These are phyloP conservation scores for Drosophila antonietae DNA, from an alignment of 2,888 invertebrate species.

Conservation along the genomic window DNA sequence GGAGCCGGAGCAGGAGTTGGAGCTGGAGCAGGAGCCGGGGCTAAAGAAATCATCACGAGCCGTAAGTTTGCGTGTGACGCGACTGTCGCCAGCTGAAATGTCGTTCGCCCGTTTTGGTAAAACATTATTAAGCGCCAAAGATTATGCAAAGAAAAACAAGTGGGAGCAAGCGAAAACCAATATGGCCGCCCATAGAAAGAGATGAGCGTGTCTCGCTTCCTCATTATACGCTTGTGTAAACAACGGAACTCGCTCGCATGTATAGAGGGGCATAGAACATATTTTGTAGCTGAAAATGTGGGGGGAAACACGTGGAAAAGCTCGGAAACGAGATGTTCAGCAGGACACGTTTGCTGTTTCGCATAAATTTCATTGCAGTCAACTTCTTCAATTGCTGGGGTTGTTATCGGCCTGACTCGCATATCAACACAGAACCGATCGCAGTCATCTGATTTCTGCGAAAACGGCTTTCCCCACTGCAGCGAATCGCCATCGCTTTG, in stretches of 20 bases:
- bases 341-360: constrained; percentile 21
- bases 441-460: constrained; percentile 13
- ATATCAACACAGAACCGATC: constrained; percentile 24
- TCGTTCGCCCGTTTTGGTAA: constrained; percentile 31
- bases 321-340: constrained; percentile 4
- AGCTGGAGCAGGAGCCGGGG: neutral
- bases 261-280: constrained; percentile 34
- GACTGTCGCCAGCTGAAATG: constrained; percentile 48
- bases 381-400: constrained; percentile 37
- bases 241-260: constrained; percentile 53
- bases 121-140: constrained; percentile 72
- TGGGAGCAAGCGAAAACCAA: constrained; percentile 53
- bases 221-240: constrained; percentile 66
- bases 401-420: constrained; percentile 20
- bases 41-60: constrained; percentile 61
- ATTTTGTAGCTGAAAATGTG: constrained; percentile 41
- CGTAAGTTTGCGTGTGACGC: constrained; percentile 71
- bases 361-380: constrained; percentile 44
- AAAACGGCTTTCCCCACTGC: neutral
- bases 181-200: constrained; percentile 56
- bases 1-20: neutral
- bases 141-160: constrained; percentile 72
- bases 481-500: constrained; percentile 38
- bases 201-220: constrained; percentile 35
- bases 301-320: constrained; percentile 10